A percentile compares a stretch with the other conserved stretches of the same genome.
Conservation (phyloP, 1,140 invertebrate species). For the Drosophila ananassae region DNA sequence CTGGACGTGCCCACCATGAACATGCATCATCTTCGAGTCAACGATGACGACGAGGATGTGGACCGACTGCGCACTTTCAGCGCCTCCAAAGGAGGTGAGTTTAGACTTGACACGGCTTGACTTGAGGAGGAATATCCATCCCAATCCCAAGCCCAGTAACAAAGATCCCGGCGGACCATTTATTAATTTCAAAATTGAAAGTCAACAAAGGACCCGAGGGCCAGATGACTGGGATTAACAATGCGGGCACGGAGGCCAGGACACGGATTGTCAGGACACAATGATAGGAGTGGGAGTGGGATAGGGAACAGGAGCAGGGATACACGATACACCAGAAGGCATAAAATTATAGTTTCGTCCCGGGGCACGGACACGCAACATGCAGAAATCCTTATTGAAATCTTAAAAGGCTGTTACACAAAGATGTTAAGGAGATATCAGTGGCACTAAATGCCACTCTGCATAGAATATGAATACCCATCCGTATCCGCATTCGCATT, state of each 20-base stretch:
- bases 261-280: too few species aligned
- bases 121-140: neutral
- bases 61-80: slow-evolving; percentile 95
- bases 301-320: slow-evolving; percentile 1
- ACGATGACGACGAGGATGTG: slow-evolving; percentile 89
- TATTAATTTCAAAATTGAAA: slow-evolving; percentile 79
- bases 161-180: slow-evolving; percentile 33
- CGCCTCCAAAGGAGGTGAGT: slow-evolving; percentile 93
- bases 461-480: slow-evolving; percentile 47
- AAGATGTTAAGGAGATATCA: slow-evolving; percentile 55
- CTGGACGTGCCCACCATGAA: slow-evolving; percentile 90
- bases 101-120: neutral
- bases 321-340: slow-evolving; percentile 31
- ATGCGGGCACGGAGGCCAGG: slow-evolving; percentile 9
- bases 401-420: slow-evolving; percentile 61
- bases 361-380: slow-evolving; percentile 27
- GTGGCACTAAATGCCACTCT: slow-evolving; percentile 75
- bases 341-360: slow-evolving; percentile 57
- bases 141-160: neutral
- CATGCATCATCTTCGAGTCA: slow-evolving; percentile 84
- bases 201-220: slow-evolving; percentile 48
- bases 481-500: neutral
- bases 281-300: neutral
- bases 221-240: slow-evolving; percentile 44
- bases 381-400: slow-evolving; percentile 50